These are phyloP conservation scores for Heliocidaris erythrogramma DNA, from an alignment of 35 echinoderm and acorn worm genomes.

Conservation along the genomic window DNA sequence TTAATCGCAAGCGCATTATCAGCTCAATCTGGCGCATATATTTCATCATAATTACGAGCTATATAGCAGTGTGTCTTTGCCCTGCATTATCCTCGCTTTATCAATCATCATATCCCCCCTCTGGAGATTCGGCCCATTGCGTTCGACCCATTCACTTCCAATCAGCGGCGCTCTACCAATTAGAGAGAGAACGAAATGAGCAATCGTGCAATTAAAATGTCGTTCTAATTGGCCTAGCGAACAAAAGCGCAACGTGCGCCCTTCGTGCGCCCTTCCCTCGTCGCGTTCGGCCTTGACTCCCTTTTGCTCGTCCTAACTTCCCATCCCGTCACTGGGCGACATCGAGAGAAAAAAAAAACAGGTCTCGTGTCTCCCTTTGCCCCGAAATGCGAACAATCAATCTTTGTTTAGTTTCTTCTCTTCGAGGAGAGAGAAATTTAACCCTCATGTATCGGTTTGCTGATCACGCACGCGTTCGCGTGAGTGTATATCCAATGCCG, in stretches of 20 bases:
- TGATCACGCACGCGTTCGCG: slow-evolving; percentile 6
- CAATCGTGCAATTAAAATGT: not conserved
- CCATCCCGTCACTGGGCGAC: not conserved
- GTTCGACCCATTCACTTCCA: not conserved
- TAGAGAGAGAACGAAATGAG: not conserved
- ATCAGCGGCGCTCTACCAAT: not conserved
- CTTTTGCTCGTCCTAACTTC: not conserved
- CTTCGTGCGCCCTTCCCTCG: not conserved
- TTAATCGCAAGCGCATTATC: not conserved
- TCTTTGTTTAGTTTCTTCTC: not conserved
- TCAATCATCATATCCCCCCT: not conserved
- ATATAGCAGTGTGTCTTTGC: not conserved
- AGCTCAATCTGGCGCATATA: not conserved
- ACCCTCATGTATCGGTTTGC: not conserved
- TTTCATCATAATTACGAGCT: not conserved
- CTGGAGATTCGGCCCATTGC: not conserved
- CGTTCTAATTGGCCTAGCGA: not conserved
- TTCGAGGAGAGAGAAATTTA: not conserved
- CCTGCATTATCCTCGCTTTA: not conserved
- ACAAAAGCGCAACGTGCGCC: not conserved
- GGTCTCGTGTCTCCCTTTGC: not conserved
- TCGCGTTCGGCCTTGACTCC: not conserved
- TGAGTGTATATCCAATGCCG: not conserved
- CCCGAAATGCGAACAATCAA: slow-evolving; percentile 5
- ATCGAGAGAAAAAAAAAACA: not conserved